A percentile compares a stretch with the other conserved stretches of the same genome.
Conservation (phyloP, 2,888 invertebrate species). For the Pachycephus smyrnensis region DNA sequence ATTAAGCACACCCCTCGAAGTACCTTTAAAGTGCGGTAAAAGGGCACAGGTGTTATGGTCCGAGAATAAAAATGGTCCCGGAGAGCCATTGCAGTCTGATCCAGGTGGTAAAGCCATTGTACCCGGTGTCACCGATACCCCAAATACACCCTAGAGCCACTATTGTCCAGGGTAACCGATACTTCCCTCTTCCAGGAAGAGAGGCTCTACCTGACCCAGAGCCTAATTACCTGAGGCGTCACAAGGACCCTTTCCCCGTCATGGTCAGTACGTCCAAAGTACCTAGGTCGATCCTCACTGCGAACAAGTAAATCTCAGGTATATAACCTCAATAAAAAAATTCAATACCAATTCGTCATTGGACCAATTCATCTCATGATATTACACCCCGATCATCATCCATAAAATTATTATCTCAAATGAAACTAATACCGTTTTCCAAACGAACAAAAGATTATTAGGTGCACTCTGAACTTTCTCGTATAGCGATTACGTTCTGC, state of each 20-base stretch:
- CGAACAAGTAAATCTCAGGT: background rate
- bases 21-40: constrained; percentile 7
- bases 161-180: constrained; percentile 53
- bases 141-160: constrained; percentile 46
- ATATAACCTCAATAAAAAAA: background rate
- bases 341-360: background rate
- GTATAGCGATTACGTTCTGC: background rate
- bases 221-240: constrained; percentile 25
- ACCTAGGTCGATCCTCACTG: background rate
- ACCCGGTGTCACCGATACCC: constrained; percentile 53
- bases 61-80: constrained; percentile 24
- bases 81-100: background rate
- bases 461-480: background rate
- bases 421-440: background rate
- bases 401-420: background rate
- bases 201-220: constrained; percentile 6
- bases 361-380: background rate
- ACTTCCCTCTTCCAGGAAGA: constrained; percentile 28
- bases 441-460: background rate
- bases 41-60: constrained; percentile 12
- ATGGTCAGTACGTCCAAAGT: background rate
- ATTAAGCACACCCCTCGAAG: background rate
- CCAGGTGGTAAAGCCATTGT: constrained; percentile 51
- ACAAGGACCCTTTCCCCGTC: background rate
- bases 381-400: background rate